phyloP scores from a whole-genome alignment of 2,113 vertebrate genomes.

The Neotoma lepida region DNA sequence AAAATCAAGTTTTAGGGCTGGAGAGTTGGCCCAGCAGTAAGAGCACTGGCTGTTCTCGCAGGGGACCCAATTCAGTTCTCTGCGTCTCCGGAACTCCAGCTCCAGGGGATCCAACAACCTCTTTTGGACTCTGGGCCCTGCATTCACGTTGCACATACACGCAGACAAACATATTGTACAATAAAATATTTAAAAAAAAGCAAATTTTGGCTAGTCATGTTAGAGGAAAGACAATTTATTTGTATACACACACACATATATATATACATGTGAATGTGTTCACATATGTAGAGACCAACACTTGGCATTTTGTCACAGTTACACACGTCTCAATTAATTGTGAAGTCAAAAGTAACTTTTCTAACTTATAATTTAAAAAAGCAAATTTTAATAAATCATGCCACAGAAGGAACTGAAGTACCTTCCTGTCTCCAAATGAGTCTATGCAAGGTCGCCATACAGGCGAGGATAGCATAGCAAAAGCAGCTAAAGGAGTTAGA shows the following conservation, averaged over 20 bases:
- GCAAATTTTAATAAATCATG: background rate
- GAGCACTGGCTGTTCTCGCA: too few relatives aligned
- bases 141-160: too few relatives aligned
- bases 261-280: background rate
- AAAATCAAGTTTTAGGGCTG: background rate
- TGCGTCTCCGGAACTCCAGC: background rate
- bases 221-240: background rate
- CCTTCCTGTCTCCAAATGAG: background rate
- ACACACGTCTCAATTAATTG: background rate
- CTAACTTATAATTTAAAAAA: background rate
- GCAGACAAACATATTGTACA: background rate
- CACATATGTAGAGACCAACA: too few relatives aligned
- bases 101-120: background rate
- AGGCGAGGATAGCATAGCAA: background rate
- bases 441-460: background rate
- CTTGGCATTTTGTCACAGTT: background rate
- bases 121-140: background rate
- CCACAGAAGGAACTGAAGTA: background rate
- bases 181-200: background rate
- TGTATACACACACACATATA: background rate
- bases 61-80: background rate
- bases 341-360: constrained; percentile 5
- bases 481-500: background rate
- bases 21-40: too few relatives aligned
- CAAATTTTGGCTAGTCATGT: background rate